A percentile compares a stretch with the other conserved stretches of the same genome.
These are phyloP conservation scores for Odontophorus gujanensis DNA, from an alignment of 2,113 vertebrate species.

Conservation along the genomic window DNA sequence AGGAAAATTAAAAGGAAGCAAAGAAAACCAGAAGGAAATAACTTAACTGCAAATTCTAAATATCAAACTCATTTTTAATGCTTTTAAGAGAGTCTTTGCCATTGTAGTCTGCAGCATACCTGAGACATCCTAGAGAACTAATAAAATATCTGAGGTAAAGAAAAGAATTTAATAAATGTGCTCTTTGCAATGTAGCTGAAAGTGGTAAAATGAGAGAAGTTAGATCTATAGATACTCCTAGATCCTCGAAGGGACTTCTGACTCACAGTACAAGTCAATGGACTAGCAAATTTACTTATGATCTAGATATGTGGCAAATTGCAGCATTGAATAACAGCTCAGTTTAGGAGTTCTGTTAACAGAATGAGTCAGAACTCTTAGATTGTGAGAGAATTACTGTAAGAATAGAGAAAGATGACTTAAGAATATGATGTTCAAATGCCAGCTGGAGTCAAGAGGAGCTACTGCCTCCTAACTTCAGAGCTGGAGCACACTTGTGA, in stretches of 20 bases:
- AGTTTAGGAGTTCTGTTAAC: neutral
- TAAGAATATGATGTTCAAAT: neutral
- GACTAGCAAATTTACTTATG: neutral
- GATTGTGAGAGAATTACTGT: neutral
- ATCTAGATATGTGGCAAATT: neutral
- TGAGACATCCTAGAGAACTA: neutral
- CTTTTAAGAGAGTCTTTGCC: neutral
- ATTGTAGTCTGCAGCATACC: neutral
- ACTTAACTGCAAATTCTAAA: neutral
- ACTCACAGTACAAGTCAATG: neutral
- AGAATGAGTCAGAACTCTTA: constrained; percentile 4
- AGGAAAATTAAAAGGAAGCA: neutral
- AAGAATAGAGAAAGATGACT: neutral
- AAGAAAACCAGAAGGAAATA: fast-evolving
- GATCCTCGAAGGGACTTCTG: constrained; percentile 34
- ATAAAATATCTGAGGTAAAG: neutral
- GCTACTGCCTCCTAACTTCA: neutral
- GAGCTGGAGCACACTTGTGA: neutral
- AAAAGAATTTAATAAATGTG: neutral
- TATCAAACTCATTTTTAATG: neutral
- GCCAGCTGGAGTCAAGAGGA: neutral
- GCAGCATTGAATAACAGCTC: neutral
- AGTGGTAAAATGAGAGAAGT: constrained; percentile 9
- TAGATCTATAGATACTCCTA: constrained; percentile 21
- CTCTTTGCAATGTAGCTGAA: neutral